Percentiles rank a stretch among this genome's conserved stretches.
phyloP scores from a whole-genome alignment of 2,888 invertebrate genomes.

The Campoplex nolae region DNA sequence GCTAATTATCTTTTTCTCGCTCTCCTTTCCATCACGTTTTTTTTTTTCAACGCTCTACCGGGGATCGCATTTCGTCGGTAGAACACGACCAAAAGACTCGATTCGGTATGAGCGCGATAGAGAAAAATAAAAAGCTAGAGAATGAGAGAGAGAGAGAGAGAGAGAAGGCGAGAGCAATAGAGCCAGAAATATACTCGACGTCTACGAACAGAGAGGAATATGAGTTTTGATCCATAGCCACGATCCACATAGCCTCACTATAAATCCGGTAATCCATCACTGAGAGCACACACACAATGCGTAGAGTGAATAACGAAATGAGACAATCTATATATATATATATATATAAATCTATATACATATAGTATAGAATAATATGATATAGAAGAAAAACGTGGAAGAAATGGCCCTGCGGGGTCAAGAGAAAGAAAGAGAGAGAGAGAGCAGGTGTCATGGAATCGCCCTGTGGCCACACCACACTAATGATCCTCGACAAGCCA shows the following conservation, averaged over 20 bases:
- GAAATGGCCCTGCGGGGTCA: constrained; percentile 46
- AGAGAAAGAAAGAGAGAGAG: constrained; percentile 26
- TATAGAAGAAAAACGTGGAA: constrained; percentile 40
- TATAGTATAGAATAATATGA: neutral
- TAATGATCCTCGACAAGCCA: constrained; percentile 82
- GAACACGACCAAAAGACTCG: constrained; percentile 11
- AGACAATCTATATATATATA: constrained; percentile 14
- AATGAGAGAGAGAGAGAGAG: neutral
- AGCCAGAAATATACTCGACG: constrained; percentile 28
- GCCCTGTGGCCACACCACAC: constrained; percentile 74
- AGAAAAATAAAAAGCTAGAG: neutral
- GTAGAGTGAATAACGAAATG: constrained; percentile 60
- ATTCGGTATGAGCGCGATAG: constrained; percentile 9
- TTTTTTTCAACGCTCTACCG: constrained; percentile 32
- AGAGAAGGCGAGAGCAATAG: neutral
- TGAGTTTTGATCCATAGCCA: constrained; percentile 60
- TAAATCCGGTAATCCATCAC: constrained; percentile 81
- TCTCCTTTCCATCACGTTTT: constrained; percentile 49
- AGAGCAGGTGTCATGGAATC: constrained; percentile 82
- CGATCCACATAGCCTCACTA: constrained; percentile 50
- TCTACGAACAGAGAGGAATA: constrained; percentile 32
- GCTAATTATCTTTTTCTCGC: constrained; percentile 62
- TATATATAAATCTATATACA: neutral
- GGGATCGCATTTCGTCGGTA: constrained; percentile 56
- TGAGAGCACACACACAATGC: constrained; percentile 73